phyloP scores from a whole-genome alignment of 1,140 invertebrate species.

The Diorhabda sublineata region DNA sequence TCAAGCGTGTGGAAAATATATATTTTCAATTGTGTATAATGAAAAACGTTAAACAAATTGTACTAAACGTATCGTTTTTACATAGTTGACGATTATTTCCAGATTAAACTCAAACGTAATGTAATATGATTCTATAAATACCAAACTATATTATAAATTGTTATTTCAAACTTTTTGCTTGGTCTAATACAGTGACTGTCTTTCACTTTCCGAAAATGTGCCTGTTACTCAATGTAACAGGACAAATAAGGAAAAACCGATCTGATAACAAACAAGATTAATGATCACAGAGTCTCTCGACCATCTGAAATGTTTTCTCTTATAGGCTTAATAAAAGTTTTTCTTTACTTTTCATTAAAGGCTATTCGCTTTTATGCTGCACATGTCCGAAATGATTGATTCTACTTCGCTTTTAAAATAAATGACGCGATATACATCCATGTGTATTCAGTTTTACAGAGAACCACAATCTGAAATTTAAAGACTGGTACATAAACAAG shows the following conservation, averaged over 20 bases:
- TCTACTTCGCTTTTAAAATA: neutral
- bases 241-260: slow-evolving; percentile 13
- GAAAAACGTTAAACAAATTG: no score
- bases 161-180: neutral
- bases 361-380: neutral
- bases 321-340: slow-evolving; percentile 3
- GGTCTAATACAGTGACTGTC: neutral
- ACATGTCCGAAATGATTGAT: neutral
- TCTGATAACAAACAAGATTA: slow-evolving; percentile 14
- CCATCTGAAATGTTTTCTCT: neutral
- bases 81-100: no score
- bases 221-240: neutral
- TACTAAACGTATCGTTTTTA: no score
- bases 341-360: slow-evolving; percentile 1
- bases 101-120: no score
- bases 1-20: no score
- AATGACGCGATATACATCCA: neutral
- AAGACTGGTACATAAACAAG: no score
- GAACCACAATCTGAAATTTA: no score
- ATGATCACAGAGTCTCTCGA: slow-evolving; percentile 7
- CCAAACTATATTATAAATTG: no score
- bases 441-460: no score
- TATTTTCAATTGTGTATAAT: no score
- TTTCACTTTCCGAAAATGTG: neutral
- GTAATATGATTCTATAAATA: no score